Evolutionary conservation across 2,113 vertebrate genomes (phyloP).

Genomic region (Oryzias melastigma): DNA sequence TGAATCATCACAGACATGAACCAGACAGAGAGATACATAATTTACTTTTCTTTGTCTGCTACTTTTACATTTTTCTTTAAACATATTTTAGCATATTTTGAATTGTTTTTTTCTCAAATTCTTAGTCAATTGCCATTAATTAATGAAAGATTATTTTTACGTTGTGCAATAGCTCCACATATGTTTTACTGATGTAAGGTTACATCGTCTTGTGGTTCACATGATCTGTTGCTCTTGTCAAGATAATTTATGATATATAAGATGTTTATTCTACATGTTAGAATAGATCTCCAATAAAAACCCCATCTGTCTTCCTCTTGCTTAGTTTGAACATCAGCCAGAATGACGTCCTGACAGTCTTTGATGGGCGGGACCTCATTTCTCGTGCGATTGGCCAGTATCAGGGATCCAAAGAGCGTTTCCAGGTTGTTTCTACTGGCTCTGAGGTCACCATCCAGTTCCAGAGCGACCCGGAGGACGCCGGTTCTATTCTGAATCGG

Average conservation of each 20-base stretch:
- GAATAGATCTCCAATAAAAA: slow-evolving; percentile 5
- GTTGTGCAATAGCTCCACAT: no score
- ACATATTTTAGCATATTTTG: no score
- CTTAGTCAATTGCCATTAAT: no score
- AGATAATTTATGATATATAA: slow-evolving; percentile 6
- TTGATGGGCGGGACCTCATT: slow-evolving; percentile 85
- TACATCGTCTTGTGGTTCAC: slow-evolving; percentile 1
- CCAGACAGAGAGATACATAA: no score
- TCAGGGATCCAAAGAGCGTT: slow-evolving; percentile 84
- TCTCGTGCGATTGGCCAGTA: slow-evolving; percentile 89
- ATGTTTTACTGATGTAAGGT: no score
- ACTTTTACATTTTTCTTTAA: no score
- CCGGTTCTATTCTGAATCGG: slow-evolving; percentile 85
- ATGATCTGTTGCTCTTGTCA: slow-evolving; percentile 6
- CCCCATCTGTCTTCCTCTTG: slow-evolving; percentile 3
- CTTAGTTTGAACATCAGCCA: slow-evolving; percentile 88
- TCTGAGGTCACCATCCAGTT: slow-evolving; percentile 91
- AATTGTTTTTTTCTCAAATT: no score
- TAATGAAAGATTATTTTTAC: no score
- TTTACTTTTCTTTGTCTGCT: no score
- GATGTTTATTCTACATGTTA: background rate
- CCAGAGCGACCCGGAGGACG: slow-evolving; percentile 86
- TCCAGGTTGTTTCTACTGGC: slow-evolving; percentile 85
- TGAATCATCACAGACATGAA: no score
- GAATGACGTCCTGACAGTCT: slow-evolving; percentile 86